Evolutionary conservation across 2,113 vertebrate genomes (phyloP).

Genomic region (Leucoraja erinaceus): DNA sequence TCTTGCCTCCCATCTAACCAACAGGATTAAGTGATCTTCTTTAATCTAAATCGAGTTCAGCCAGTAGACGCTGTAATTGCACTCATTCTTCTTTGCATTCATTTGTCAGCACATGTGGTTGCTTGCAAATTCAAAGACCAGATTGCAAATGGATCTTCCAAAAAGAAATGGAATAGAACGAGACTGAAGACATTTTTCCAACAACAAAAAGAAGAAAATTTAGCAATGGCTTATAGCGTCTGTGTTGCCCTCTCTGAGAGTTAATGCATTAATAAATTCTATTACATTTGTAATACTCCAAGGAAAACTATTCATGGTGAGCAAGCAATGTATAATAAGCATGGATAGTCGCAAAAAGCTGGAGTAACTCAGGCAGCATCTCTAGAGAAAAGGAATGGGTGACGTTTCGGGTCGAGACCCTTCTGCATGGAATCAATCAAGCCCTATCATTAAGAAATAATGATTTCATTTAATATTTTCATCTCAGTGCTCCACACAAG

Average conservation of each 20-base stretch:
- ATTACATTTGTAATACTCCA: neutral
- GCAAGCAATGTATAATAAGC: neutral
- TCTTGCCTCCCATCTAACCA: neutral
- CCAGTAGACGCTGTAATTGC: neutral
- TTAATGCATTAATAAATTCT: neutral
- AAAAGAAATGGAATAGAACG: neutral
- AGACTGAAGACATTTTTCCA: neutral
- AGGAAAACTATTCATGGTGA: neutral
- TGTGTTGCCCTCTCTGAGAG: neutral
- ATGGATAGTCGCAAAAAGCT: too few relatives aligned
- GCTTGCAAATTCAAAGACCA: neutral
- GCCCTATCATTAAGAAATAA: neutral
- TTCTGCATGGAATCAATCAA: neutral
- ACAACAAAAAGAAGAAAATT: neutral
- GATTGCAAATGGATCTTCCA: neutral
- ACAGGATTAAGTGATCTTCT: neutral
- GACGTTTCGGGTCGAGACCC: too few relatives aligned
- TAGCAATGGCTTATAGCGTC: neutral
- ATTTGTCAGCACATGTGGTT: neutral
- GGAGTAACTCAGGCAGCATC: too few relatives aligned
- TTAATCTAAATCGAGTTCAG: neutral
- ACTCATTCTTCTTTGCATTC: neutral
- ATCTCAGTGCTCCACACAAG: neutral
- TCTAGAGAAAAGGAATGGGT: too few relatives aligned
- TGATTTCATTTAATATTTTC: neutral